These are phyloP conservation scores for Telmatochromis sp. DNA, from an alignment of 2,113 vertebrate genomes.

Conservation along the genomic window DNA sequence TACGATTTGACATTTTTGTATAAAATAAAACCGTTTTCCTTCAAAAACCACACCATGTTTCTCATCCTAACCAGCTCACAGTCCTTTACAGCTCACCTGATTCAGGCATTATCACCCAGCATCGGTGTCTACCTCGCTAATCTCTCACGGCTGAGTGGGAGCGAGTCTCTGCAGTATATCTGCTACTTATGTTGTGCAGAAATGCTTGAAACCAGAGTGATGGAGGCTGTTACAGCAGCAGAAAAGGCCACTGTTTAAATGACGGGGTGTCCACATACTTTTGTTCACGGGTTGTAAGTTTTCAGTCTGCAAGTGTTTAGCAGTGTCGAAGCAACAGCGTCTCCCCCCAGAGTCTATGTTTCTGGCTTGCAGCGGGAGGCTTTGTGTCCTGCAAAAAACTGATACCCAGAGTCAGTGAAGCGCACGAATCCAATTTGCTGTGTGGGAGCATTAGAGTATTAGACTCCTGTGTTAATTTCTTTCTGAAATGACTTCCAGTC, in stretches of 20 bases:
- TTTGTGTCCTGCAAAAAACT: slow-evolving; percentile 40
- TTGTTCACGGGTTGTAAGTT: neutral
- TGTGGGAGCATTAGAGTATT: slow-evolving; percentile 50
- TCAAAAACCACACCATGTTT: neutral
- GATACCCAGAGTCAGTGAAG: slow-evolving; percentile 45
- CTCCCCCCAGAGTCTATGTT: neutral
- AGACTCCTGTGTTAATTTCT: slow-evolving; percentile 50
- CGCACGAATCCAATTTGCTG: slow-evolving; percentile 56
- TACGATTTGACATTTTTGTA: neutral
- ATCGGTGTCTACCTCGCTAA: neutral
- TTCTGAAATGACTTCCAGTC: slow-evolving; percentile 51
- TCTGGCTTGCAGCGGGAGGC: slow-evolving; percentile 13
- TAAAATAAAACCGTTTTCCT: neutral
- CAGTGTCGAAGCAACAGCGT: neutral
- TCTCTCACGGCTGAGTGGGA: neutral
- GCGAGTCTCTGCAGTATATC: neutral
- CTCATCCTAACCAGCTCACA: neutral
- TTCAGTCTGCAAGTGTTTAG: neutral
- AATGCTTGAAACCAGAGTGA: neutral
- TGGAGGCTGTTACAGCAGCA: neutral
- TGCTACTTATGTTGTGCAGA: neutral
- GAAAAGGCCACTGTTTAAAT: neutral
- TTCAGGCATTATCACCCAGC: neutral
- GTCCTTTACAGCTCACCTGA: neutral
- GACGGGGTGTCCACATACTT: neutral